These are phyloP conservation scores for Lepidonotus clava DNA, from an alignment of 2,888 invertebrate genomes.

Conservation along the genomic window DNA sequence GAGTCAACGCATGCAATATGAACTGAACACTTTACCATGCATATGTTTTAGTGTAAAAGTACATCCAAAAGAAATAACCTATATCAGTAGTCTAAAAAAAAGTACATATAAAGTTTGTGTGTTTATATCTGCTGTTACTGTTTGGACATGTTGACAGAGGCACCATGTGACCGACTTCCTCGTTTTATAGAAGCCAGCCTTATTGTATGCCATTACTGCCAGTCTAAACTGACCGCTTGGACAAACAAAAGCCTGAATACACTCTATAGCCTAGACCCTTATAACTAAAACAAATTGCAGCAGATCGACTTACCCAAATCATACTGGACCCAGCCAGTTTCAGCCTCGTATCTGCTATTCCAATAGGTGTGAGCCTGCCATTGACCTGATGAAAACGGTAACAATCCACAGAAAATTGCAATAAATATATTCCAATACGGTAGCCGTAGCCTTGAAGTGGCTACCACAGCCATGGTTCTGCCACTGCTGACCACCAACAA, in stretches of 20 bases:
- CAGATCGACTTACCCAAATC: not conserved
- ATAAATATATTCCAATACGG: not conserved
- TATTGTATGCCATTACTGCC: not conserved
- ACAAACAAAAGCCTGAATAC: not conserved
- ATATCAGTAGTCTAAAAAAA: no score
- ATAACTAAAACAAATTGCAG: not conserved
- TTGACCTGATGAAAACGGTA: not conserved
- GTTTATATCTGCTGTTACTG: not conserved
- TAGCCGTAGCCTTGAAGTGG: no score
- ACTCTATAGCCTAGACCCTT: not conserved
- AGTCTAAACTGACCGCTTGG: not conserved
- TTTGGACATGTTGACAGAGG: not conserved
- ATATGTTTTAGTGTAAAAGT: not conserved
- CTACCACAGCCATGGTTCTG: no score
- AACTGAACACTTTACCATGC: no score
- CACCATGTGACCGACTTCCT: not conserved
- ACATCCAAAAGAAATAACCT: no score
- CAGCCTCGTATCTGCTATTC: not conserved
- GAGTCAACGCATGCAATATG: no score
- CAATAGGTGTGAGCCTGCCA: constrained; percentile 38
- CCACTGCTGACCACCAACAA: not conserved
- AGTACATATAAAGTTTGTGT: no score
- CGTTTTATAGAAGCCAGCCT: not conserved
- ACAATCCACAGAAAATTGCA: not conserved
- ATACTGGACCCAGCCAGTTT: constrained; percentile 14